Evolutionary conservation across 2,113 vertebrate species (phyloP).

Genomic region (Phocoena phocoena): DNA sequence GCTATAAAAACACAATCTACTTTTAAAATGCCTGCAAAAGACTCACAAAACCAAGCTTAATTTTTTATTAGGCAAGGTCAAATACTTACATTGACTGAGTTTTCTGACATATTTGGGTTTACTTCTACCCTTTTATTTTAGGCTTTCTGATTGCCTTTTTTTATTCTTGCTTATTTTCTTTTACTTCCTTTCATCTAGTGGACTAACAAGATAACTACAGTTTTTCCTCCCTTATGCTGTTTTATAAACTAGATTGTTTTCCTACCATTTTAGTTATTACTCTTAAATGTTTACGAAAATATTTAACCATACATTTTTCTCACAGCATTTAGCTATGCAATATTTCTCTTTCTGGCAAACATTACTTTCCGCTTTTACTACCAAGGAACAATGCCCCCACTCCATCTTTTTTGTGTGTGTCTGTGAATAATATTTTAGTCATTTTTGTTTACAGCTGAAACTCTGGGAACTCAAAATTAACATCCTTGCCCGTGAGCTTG

Average conservation of each 20-base stretch:
- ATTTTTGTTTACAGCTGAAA: too few species aligned
- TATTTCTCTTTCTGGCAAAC: slow-evolving; percentile 28
- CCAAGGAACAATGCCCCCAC: not conserved
- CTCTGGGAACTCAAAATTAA: too few species aligned
- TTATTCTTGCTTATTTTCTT: slow-evolving; percentile 36
- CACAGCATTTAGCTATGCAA: not conserved
- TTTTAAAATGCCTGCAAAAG: not conserved
- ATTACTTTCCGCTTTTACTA: not conserved
- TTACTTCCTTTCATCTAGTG: not conserved
- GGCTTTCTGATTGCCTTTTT: not conserved
- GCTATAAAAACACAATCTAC: not conserved
- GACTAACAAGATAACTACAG: not conserved
- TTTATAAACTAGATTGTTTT: slow-evolving; percentile 1
- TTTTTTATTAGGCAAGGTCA: slow-evolving; percentile 34
- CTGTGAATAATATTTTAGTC: too few species aligned
- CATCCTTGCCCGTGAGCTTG: too few species aligned
- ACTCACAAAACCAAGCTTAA: not conserved
- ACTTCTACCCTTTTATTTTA: slow-evolving; percentile 1
- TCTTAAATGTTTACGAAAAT: slow-evolving; percentile 44
- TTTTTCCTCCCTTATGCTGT: not conserved
- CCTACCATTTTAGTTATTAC: not conserved
- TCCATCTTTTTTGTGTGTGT: too few species aligned
- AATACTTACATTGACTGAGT: not conserved
- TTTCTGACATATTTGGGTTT: not conserved
- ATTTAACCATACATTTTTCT: slow-evolving; percentile 16